Base-by-base conservation (phyloP, 2,797 vertebrate species). In the Selene dorsalis region DNA sequence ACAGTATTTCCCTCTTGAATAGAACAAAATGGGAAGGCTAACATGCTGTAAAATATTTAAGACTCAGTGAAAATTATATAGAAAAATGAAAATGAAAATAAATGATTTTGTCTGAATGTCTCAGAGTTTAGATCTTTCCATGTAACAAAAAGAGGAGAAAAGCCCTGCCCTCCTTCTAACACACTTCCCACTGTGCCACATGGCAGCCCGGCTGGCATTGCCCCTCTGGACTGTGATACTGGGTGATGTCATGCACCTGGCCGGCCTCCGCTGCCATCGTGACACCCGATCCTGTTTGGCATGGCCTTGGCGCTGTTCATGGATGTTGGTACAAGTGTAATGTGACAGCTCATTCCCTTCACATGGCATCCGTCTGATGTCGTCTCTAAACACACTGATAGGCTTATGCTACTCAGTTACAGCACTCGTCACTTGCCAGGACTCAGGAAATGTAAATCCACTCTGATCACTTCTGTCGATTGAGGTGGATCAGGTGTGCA, bases 261-360 rank as follows among this genome's bases (percentile, higher is more conserved):
- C 73, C 62, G 67, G 84, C 82, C 83, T 83, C 85, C 38, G 75
- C 88, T 81, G 82, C 85, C 72, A 60, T 56, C 35, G 79, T 80
- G 93, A 93, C 91, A 95, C 92, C 89, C 41, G 93, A 95, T 94
- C 91, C 0, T 57, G 75, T 89, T 90, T 92, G 93, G 92, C 91
- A 83, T 83, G 83, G 88, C 86, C 86, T 71, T 45, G 84, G 75
- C 64, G 75, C 88, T 92, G 90, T 93, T 90, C 89, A 85, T 92
- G 89, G 92, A 93, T 94, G 93, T 93, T 91, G 88, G 89, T 93
- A 94, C 93, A 94, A 93, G 93, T 94, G 94, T 94, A 93, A 93
- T 90, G 92, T 92, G 93, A 94, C 93, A 94, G 90, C 92, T 91
- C 75, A 69, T 86, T 90, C 91, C 91, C 94, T 91, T 93, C 90